Base-by-base conservation (phyloP, 1,140 invertebrate genomes). In the Bombus vancouverensis region DNA sequence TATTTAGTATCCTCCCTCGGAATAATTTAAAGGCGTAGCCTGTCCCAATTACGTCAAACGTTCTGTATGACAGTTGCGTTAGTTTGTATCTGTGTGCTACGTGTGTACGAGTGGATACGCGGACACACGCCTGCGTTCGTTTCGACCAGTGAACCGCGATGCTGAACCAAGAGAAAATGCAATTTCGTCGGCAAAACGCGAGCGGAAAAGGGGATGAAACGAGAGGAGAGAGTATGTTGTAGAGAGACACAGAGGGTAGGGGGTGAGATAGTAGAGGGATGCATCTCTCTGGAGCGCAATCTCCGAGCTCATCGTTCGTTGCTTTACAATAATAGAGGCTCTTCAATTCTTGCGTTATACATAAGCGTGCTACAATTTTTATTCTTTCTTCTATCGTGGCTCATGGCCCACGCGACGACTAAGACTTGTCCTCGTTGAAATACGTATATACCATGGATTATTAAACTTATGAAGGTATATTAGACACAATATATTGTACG, bases 141-240 rank as follows among this genome's bases (percentile, higher is more conserved):
- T 83, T 66, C 75, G 76, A 77, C n/a, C 62, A 57, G 68, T 76
- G 75, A 77, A 77, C 66, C 79, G 47, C 44, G 68, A 73, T 25
- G 32, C 59, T 65, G 74, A 18, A 34, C 73, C 82, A n/a, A 68
- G 74, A 65, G 86, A 83, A 90, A 90, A 87, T 89, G 73, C 86
- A 90, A 90, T 90, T 94, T 95, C 15, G 93, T 94, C 53, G 93
- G 93, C 9, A 94, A 95, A 47, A 93, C 91, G 80, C 57, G 83
- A 78, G 65, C 9, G 72, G 79, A 75, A 76, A 76, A 72, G 72
- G 68, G 76, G 91, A 62, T 93, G 15, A 92, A 94, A 37, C 37
- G 37, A 39, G 37, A 39, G 37, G 37, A 39, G 37, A 39, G 94
- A 95, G 18, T 6, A 47, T 18, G 89, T 57, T 93, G 6, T 22